Evolutionary conservation across 2,888 invertebrate species (phyloP), one percentile per base, ranked within the genome.

Genomic region (Eristalinus sepulchralis): DNA sequence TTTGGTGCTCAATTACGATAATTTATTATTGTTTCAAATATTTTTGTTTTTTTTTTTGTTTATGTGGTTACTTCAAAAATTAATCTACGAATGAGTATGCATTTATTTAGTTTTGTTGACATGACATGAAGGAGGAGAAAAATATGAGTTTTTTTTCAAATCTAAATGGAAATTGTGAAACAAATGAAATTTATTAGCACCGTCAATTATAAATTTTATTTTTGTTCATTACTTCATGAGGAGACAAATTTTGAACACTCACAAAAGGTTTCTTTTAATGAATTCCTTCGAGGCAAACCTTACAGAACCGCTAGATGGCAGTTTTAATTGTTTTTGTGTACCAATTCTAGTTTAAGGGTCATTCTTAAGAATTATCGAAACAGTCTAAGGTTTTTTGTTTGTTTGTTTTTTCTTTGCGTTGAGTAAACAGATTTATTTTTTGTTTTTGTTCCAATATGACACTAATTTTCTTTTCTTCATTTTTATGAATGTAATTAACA

Each of bases 161-260:
- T 47, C 70, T 68, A 81, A 72, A 47, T 72, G 73, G 73, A 34
- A 78, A 78, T 63, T 86, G 34, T 34, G 60, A 59, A 79, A 82
- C 70, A 66, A 57, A 10, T 22, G 17, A 8, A 47, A 47, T 72
- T 27, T 27, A 20, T 75, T 86, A 86, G 86, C 82, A 86, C 86
- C 82, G n/a, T 47, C 47, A 47, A 47, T 47, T 47, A 17, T 47
- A 47, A n/a, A 47, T 47, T 47, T 47, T 27, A 27, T 3, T 27
- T 57, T 70, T 76, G 73, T 76, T 75, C 24, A 70, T 47, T 59
- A 72, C 47, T 66, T 59, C 47, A 71, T 47, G 13, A 55, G 59
- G 47, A 71, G 71, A 64, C 64, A 71, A 64, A 64, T 78, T 55
- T 39, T 53, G 39, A 39, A 70, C 31, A 22, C 64, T 70, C 59